Evolutionary conservation across 2,113 vertebrate species (phyloP).

Genomic region (Puma concolor): DNA sequence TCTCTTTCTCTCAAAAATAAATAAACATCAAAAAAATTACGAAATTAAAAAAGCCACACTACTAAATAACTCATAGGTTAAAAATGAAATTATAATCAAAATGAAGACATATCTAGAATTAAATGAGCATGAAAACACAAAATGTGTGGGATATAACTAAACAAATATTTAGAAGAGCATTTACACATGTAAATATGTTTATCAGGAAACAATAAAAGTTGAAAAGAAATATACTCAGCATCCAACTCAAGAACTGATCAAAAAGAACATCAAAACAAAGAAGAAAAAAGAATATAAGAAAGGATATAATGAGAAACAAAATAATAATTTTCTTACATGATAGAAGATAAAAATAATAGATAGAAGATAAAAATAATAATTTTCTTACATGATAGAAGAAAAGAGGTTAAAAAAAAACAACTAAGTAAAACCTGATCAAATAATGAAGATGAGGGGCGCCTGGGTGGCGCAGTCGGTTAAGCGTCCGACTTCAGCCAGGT

Average conservation of each 20-base stretch:
- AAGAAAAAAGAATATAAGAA: background rate
- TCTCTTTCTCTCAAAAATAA: too few relatives aligned
- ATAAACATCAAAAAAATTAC: too few relatives aligned
- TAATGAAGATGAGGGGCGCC: background rate
- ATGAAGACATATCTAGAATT: background rate
- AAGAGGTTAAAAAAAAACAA: background rate
- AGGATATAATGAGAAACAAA: background rate
- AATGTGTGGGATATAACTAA: background rate
- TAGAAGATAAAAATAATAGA: too few relatives aligned
- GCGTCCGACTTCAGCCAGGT: too few relatives aligned
- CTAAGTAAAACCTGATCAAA: background rate
- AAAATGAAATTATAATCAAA: constrained; percentile 37
- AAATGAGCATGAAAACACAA: constrained; percentile 7
- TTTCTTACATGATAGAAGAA: background rate
- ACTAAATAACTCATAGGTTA: background rate
- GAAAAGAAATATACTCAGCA: constrained; percentile 6
- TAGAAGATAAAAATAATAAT: too few relatives aligned
- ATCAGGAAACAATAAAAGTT: background rate
- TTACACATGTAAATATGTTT: constrained; percentile 24
- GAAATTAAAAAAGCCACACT: background rate
- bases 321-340: background rate
- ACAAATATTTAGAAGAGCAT: background rate
- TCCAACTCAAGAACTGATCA: background rate
- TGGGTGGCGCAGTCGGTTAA: too few relatives aligned
- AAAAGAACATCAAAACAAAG: background rate